Evolutionary conservation across 2,113 vertebrate genomes (phyloP), one percentile per base, ranked within the genome.

Genomic region (Carassius carassius): DNA sequence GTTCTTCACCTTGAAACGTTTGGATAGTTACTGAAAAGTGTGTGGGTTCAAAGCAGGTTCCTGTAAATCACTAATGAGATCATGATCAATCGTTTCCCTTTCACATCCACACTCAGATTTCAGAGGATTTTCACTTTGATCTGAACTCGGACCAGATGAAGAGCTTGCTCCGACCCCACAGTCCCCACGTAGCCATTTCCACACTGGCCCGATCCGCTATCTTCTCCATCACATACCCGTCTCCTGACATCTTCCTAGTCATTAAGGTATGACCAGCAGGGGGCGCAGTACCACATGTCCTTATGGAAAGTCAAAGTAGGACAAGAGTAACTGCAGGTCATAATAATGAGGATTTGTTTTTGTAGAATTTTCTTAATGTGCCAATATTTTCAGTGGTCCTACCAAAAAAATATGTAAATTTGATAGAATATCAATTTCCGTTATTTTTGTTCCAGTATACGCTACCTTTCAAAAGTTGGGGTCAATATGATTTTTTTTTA

Each of bases 91-190:
- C 16, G 23, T n/a, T 29, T 51, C 44, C 7, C 73, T 75, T 82
- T 49, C 25, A 54, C 16, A 54, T 74, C 47, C 37, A 88, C 86
- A 86, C 88, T 63, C 90, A 98, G 97, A 98, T 98, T 88, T 98
- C 97, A 0, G 97, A 98, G 90, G 95, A 96, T 86, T 98, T 98
- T 92, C 95, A 98, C 92, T 98, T 98, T 16, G 97, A 98, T 91
- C 92, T 98, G 85, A 98, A 98, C 90, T 96, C 97, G 0, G 97
- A 98, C 85, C 94, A 95, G 87, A 93, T 95, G 92, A 98, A 98
- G 91, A 92, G 92, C 7, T 88, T 98, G 62, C 94, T 98, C 5
- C 95, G 96, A 62, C 91, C 95, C 1, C 96, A 97, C 6, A 91
- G 92, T 16, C 94, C 94, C 82, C 95, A 96, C 83, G 89, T 89